Conservation (phyloP, 1,140 invertebrate genomes). For the Ganaspis sp. region DNA sequence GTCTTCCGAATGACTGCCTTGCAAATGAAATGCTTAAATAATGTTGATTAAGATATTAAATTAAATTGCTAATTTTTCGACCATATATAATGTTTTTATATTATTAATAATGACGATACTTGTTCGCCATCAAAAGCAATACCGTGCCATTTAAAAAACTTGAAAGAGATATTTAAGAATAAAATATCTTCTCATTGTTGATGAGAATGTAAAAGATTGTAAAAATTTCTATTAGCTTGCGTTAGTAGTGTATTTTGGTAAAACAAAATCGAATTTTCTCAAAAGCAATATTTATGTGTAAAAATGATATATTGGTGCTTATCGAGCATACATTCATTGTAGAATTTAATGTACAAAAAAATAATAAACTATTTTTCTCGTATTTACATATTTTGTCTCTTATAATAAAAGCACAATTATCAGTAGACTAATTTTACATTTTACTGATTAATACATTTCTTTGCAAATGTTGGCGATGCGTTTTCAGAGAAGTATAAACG, state of each 20-base stretch:
- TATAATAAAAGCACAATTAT: not conserved
- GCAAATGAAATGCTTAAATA: conserved; percentile 4
- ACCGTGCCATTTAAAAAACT: conserved; percentile 12
- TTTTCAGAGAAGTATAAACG: no score
- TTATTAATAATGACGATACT: not conserved
- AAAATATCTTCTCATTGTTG: not conserved
- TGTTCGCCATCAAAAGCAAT: not conserved
- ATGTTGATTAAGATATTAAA: not conserved
- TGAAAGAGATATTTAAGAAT: not conserved
- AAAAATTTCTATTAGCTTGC: not conserved
- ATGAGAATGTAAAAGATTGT: not conserved
- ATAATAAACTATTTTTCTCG: not conserved
- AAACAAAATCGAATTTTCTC: not conserved
- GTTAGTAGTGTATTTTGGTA: not conserved
- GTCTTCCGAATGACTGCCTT: not conserved
- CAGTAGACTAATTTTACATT: no score
- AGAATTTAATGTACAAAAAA: not conserved
- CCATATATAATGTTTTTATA: not conserved
- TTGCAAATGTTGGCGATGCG: no score
- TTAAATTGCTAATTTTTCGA: not conserved
- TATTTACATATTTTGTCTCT: not conserved
- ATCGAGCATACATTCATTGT: not conserved
- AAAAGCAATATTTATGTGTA: not conserved
- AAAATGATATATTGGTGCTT: not conserved
- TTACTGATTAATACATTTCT: no score